phyloP scores from a whole-genome alignment of 2,797 vertebrate species.

The Acrossocheilus wenchowensis region DNA sequence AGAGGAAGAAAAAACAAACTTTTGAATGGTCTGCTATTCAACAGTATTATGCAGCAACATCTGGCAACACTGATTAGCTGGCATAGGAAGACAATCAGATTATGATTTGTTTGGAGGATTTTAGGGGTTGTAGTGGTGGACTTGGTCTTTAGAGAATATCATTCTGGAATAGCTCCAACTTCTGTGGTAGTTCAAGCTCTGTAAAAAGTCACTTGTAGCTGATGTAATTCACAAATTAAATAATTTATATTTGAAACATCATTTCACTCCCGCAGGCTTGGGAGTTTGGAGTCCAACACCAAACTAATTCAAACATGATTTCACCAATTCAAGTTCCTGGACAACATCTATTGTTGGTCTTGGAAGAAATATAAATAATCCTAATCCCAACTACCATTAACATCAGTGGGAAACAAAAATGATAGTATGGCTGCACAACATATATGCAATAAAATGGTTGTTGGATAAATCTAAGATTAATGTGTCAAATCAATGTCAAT shows the following conservation, averaged over 20 bases:
- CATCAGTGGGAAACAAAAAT: background rate
- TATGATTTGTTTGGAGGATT: background rate
- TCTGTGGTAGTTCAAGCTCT: background rate
- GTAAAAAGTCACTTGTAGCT: background rate
- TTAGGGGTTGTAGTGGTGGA: background rate
- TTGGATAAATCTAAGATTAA: background rate
- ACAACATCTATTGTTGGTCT: background rate
- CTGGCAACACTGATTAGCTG: background rate
- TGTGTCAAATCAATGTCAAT: background rate
- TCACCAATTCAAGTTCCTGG: background rate
- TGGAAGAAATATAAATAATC: background rate
- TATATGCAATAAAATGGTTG: background rate
- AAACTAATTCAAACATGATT: background rate
- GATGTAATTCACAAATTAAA: background rate
- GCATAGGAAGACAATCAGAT: slow-evolving; percentile 1
- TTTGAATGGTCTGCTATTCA: background rate
- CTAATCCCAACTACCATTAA: background rate
- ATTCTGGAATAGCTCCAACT: background rate
- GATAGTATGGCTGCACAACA: background rate
- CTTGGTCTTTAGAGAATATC: background rate
- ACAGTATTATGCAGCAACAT: background rate
- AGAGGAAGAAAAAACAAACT: background rate
- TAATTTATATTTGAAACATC: background rate
- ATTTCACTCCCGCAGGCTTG: background rate
- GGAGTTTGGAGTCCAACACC: background rate